Evolutionary conservation across 2,888 invertebrate species (phyloP).

Genomic region (Nephrotoma flavescens): DNA sequence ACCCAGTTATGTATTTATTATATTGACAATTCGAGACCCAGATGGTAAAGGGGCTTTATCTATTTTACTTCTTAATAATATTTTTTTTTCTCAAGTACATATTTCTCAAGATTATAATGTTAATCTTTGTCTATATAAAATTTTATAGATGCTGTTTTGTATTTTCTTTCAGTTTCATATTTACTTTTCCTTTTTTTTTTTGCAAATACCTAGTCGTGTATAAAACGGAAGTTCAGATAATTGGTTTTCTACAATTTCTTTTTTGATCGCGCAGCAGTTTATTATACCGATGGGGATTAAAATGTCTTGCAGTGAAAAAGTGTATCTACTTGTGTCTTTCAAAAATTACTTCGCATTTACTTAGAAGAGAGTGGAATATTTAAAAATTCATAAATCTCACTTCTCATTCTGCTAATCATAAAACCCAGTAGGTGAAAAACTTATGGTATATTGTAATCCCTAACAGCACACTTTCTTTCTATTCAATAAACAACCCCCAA

Average conservation of each 20-base stretch:
- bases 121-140: not conserved
- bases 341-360: not conserved
- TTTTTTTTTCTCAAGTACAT: not conserved
- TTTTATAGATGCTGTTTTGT: not conserved
- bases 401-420: not conserved
- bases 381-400: not conserved
- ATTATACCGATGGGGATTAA: not conserved
- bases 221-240: not conserved
- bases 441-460: not conserved
- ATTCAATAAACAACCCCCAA: conserved; percentile 7
- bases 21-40: not conserved
- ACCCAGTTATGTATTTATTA: not conserved
- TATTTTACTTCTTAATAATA: not conserved
- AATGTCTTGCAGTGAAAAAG: not conserved
- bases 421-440: not conserved
- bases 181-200: not conserved
- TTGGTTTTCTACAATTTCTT: not conserved
- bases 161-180: not conserved
- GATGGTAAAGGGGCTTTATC: not conserved
- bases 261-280: not conserved
- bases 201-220: not conserved
- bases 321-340: not conserved
- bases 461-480: not conserved
- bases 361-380: not conserved
- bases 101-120: not conserved